Evolutionary conservation across 2,888 invertebrate genomes (phyloP), one percentile per base, ranked within the genome.

Genomic region (Scaptomyza caliginosa): DNA sequence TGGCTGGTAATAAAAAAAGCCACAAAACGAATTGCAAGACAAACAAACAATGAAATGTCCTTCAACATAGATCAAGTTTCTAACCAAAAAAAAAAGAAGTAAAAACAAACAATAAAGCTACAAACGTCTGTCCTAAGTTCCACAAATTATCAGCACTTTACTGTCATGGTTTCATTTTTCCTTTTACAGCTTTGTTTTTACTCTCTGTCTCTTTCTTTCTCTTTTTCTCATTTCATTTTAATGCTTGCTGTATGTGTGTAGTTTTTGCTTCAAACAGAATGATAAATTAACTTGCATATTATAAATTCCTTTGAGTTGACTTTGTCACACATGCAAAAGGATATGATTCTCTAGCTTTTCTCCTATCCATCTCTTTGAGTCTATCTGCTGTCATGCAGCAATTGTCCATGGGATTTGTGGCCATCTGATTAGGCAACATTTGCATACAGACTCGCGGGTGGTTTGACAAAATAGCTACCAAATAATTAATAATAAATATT

Each of bases 271-370:
- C 56, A 75, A 78, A 71, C 50, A 52, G 67, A 78, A 68, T 87
- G 70, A 85, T 71, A 73, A 82, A 85, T 78, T 78, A 82, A 75
- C 66, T 73, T 73, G 58, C 67, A 69, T 74, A 80, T 86, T 82
- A 86, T 77, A 86, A 77, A 83, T 83, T 82, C 81, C 69, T 80
- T 82, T 80, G 77, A 80, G 77, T 68, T 68, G 67, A 67, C 60
- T 67, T 72, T 32, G 67, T 58, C 80, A 57, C 77, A 75, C 80
- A 78, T 48, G 55, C 54, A 23, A 52, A 46, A 21, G 54, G 24
- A 46, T 36, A 36, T 45, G 45, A 17, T 4, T 13, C 13, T 32
- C 13, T 17, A 42, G n/a, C 5, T n/a, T 8, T 16, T 7, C 13
- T 26, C 10, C n/a, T n/a, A n/a, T n/a, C n/a, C n/a, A n/a, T 26